Conservation (phyloP, 2,797 vertebrate species). For the Columba guinea region DNA sequence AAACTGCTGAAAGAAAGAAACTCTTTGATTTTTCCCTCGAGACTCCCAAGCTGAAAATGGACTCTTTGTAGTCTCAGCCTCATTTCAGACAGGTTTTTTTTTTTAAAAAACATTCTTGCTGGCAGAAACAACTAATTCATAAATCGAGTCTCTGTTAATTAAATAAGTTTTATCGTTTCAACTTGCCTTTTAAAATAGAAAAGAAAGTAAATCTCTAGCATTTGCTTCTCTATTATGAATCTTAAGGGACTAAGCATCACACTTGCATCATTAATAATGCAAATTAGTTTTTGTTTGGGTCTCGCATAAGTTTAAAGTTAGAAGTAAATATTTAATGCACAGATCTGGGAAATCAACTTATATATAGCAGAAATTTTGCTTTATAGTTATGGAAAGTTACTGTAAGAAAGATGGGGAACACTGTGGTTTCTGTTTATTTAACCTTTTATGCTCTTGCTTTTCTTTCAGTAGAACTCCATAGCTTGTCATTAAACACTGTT, state of each 20-base stretch:
- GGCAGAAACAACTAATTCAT: conserved; percentile 67
- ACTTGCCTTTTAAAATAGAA: conserved; percentile 67
- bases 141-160: conserved; percentile 73
- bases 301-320: conserved; percentile 62
- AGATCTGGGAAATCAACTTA: conserved; percentile 63
- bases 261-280: conserved; percentile 74
- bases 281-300: conserved; percentile 73
- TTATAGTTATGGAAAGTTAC: conserved; percentile 31
- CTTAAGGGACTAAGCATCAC: conserved; percentile 50
- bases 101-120: conserved; percentile 47
- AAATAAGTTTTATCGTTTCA: conserved; percentile 72
- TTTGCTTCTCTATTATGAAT: conserved; percentile 58
- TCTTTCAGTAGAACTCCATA: conserved; percentile 48
- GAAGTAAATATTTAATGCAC: conserved; percentile 76
- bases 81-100: conserved; percentile 64
- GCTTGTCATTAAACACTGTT: conserved; percentile 48
- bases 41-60: conserved; percentile 74
- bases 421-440: conserved; percentile 58
- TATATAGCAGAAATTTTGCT: conserved; percentile 13
- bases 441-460: conserved; percentile 42
- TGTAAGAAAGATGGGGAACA: conserved; percentile 42
- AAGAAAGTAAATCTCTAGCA: conserved; percentile 56
- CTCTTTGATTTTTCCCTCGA: conserved; percentile 75
- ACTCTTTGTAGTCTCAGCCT: conserved; percentile 74
- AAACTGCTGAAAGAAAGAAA: conserved; percentile 78